Conservation (phyloP, 2,797 vertebrate species). For the Sphenodon punctatus region DNA sequence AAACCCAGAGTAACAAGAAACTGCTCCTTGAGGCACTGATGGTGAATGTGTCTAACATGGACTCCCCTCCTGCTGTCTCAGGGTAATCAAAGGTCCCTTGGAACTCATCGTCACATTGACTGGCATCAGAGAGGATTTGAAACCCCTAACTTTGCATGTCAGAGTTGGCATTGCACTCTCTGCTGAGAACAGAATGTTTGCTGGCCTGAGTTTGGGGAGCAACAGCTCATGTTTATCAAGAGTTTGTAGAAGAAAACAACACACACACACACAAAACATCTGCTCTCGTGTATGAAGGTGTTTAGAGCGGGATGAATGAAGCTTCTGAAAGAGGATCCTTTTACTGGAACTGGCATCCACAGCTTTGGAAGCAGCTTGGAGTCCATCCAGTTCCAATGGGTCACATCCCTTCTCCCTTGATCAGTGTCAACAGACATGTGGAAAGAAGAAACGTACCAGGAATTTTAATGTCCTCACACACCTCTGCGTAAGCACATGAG, state of each 20-base stretch:
- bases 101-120: background rate
- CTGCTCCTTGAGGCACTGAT: background rate
- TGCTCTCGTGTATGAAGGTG: background rate
- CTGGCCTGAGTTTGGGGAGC: background rate
- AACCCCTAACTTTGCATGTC: background rate
- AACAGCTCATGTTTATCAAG: constrained; percentile 23
- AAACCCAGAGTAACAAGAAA: background rate
- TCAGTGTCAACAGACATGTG: constrained; percentile 8
- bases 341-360: background rate
- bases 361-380: background rate
- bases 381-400: background rate
- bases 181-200: constrained; percentile 10
- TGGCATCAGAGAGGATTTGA: background rate
- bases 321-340: constrained; percentile 23
- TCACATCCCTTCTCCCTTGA: constrained; percentile 11
- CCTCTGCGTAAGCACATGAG: too few species aligned
- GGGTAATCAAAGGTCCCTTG: background rate
- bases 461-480: background rate
- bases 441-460: constrained; percentile 21
- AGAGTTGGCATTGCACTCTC: too few species aligned
- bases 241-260: constrained; percentile 4
- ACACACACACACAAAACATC: background rate
- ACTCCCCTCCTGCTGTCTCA: background rate
- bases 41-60: background rate
- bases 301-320: constrained; percentile 38